These are phyloP conservation scores for Eupithecia abbreviata DNA, from an alignment of 2,888 invertebrate species.

Conservation along the genomic window DNA sequence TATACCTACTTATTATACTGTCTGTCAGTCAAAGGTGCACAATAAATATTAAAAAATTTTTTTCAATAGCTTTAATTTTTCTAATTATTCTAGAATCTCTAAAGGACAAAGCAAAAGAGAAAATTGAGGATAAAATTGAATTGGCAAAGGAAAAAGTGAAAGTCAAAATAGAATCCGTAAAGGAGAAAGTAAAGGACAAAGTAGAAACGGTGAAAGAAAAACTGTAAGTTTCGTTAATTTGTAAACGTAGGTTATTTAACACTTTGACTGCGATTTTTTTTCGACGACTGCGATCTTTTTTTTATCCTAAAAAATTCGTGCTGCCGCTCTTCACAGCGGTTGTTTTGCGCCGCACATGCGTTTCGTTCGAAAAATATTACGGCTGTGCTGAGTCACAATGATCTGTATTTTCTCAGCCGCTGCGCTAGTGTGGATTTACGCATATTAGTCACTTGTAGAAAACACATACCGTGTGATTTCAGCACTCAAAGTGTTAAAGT, in stretches of 20 bases:
- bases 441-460: too few relatives aligned
- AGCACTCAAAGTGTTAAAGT: not conserved
- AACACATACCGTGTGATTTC: too few relatives aligned
- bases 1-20: too few relatives aligned
- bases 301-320: too few relatives aligned
- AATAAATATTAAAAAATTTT: not conserved
- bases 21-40: not conserved
- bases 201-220: not conserved
- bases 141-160: conserved; percentile 11
- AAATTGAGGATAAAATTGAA: conserved; percentile 9
- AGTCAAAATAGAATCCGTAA: not conserved
- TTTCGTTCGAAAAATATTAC: too few relatives aligned
- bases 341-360: too few relatives aligned
- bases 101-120: conserved; percentile 13
- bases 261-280: too few relatives aligned
- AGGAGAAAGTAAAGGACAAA: not conserved
- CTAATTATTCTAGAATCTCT: not conserved
- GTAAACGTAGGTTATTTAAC: not conserved
- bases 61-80: conserved; percentile 3
- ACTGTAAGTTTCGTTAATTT: not conserved
- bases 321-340: too few relatives aligned
- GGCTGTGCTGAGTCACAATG: too few relatives aligned
- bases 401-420: too few relatives aligned
- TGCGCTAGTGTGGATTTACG: too few relatives aligned
- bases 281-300: too few relatives aligned